Base-by-base conservation (phyloP, 2,797 vertebrate species). In the Macrochelys suwanniensis region DNA sequence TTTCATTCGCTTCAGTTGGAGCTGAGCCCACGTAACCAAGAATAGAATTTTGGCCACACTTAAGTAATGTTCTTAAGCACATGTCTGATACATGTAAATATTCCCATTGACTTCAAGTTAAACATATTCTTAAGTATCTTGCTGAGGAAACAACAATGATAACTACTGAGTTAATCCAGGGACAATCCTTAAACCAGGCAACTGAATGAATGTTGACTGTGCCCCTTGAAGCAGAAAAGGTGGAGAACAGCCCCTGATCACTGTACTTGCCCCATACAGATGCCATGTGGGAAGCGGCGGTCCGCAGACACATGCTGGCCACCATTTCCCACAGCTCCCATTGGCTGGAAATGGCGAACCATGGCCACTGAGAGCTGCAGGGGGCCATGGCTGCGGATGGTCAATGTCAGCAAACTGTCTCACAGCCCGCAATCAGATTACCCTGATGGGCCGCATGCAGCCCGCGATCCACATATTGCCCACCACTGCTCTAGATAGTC, bases 361-460 rank as follows among this genome's bases (percentile, higher is more conserved):
- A 7, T 2, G 51, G 19, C 19, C 19, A 53, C 7, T 53, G 51
- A 19, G 19, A 53, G 51, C 51, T 3, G 7, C 1, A 1, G 19
- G 19, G 1, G 19, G 19, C 7, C 7, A 7, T 7, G 19, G 7
- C 1, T 53, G 19, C 1, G 19, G 51, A 53, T 21, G 47, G 47
- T 47, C 47, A 47, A 47, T 8, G 47, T 47, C 47, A 47, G 47
- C 47, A 47, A 42, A 47, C 7, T 47, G 47, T 47, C 47, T 47
- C 47, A 7, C 7, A 47, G 47, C 7, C 47, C 47, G 7, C 47
- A 47, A 47, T 47, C 47, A 47, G 47, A 47, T 47, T 9, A 47
- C 47, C 47, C 47, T 47, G 47, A 47, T 47, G 47, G 47, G 47
- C 47, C 47, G 47, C 47, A 47, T 7, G 47, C 37, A 42, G 37